Conservation (phyloP, 2,888 invertebrate species). For the Nemotelus pantherinus region DNA sequence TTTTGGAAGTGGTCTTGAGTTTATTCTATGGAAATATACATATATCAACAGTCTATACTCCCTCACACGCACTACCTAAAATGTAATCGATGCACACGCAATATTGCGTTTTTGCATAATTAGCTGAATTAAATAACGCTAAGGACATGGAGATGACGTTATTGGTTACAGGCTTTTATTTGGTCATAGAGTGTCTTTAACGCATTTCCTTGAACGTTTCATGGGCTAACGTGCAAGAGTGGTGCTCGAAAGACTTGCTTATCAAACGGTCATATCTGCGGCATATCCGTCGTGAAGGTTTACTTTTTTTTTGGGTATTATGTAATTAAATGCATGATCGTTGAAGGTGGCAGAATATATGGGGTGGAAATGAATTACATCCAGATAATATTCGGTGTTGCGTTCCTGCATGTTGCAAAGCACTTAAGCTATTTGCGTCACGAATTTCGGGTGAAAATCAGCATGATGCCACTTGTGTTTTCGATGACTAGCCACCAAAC, state of each 20-base stretch:
- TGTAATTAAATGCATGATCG: constrained; percentile 25
- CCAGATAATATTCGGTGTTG: constrained; percentile 21
- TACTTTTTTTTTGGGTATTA: neutral
- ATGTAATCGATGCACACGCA: constrained; percentile 44
- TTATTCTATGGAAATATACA: no score
- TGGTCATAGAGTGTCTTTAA: constrained; percentile 38
- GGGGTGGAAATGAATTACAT: constrained; percentile 42
- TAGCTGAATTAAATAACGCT: constrained; percentile 14
- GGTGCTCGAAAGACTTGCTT: neutral
- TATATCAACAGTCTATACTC: neutral
- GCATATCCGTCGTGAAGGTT: constrained; percentile 31
- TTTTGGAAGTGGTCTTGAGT: no score
- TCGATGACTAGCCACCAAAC: neutral
- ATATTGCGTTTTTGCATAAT: constrained; percentile 46
- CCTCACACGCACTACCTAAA: constrained; percentile 22
- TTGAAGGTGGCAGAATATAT: constrained; percentile 20
- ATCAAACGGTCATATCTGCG: constrained; percentile 36
- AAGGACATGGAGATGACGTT: constrained; percentile 25
- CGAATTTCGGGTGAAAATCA: constrained; percentile 35
- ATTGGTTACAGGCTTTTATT: constrained; percentile 35
- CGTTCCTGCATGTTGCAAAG: constrained; percentile 36
- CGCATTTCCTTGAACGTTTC: constrained; percentile 34
- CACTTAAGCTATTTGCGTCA: constrained; percentile 41
- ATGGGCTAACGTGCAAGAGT: constrained; percentile 16
- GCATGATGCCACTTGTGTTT: constrained; percentile 17